Base-by-base conservation (phyloP, 2,888 invertebrate genomes). In the Cinara cedri region DNA sequence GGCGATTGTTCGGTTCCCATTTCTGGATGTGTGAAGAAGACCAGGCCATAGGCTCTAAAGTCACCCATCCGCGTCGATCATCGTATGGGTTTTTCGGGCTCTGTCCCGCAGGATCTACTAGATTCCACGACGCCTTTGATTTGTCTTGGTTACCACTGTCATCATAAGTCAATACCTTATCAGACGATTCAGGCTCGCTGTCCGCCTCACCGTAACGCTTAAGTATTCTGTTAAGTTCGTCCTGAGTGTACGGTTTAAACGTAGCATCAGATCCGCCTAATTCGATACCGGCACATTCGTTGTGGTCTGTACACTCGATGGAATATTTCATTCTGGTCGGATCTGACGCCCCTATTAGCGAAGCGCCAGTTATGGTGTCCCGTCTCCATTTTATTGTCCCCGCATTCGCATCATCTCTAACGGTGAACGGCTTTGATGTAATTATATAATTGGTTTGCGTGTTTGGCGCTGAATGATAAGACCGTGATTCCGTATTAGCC, bases 1-100 rank as follows among this genome's bases (percentile, higher is more conserved):
- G 87, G 87, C 83, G 88, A 88, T 84, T 89, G 87, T 89, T 90
- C 0, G 91, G 90, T 84, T 92, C 91, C 93, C 93, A 93, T 85
- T 92, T 93, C 1, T 92, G 91, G 82, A 93, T 91, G 86, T 93
- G 92, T 83, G 92, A 92, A 14, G 91, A 89, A 0, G 92, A 92
- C 93, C 93, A 93, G 0, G 93, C 92, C 6, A 93, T 6, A 90
- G 84, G 92, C 82, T 93, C 93, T 78, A 93, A 85, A 1, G 91
- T 90, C 0, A 93, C 92, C 93, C 93, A 93, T 0, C 92, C 92
- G 80, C 90, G 90, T 83, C 90, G 89, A 82, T 92, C 91, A 81
- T 92, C 91, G 82, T 88, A 89, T 0, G 90, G 89, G 83, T 89
- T 82, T 68, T 82, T 82, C 13, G 72, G 89, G 81, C 89, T 88